Percentiles rank a stretch among this genome's conserved stretches.
phyloP scores from a whole-genome alignment of 2,888 invertebrate genomes.

The Pomacea canaliculata region DNA sequence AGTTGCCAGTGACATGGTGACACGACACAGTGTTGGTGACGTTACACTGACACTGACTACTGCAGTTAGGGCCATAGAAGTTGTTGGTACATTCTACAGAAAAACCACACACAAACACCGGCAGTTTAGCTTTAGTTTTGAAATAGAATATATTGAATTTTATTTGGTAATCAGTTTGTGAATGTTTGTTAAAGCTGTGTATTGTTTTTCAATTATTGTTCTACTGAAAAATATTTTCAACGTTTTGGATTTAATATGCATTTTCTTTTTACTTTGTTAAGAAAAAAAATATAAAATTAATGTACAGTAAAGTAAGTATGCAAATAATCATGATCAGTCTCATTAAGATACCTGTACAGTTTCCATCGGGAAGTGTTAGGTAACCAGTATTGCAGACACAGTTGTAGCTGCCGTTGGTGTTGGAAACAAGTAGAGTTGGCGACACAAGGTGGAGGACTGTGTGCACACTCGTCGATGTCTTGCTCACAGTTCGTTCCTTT shows the following conservation, averaged over 20 bases:
- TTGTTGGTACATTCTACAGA: slow-evolving; percentile 5
- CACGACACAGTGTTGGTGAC: slow-evolving; percentile 5
- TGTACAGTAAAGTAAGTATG: too few species aligned
- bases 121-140: too few species aligned
- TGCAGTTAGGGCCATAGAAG: slow-evolving; percentile 1
- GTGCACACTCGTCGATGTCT: slow-evolving; percentile 27
- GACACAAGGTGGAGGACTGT: background rate
- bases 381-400: background rate
- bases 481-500: slow-evolving; percentile 20
- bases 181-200: too few species aligned
- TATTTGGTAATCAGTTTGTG: too few species aligned
- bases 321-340: too few species aligned
- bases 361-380: background rate
- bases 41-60: background rate
- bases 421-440: slow-evolving; percentile 3
- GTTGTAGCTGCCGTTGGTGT: background rate
- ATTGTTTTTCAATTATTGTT: too few species aligned
- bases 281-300: too few species aligned
- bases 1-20: slow-evolving; percentile 8
- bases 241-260: too few species aligned
- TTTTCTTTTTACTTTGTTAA: too few species aligned
- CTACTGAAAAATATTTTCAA: too few species aligned
- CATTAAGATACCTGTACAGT: background rate
- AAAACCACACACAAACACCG: background rate
- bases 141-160: too few species aligned